Conservation (phyloP, 1,140 invertebrate species). For the Latrodectus geometricus region DNA sequence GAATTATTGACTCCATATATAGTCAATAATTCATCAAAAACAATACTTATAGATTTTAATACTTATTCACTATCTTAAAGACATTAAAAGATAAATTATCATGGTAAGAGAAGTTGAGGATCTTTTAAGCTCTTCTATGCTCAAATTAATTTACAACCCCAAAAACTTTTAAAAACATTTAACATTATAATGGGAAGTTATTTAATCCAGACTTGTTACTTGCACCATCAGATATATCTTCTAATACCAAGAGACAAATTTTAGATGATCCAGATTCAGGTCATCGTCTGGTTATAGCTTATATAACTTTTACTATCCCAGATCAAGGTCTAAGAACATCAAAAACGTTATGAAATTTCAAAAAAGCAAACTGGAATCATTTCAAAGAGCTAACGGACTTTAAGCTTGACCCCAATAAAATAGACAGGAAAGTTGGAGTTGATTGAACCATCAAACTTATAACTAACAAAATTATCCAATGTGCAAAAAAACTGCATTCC, state of each 20-base stretch:
- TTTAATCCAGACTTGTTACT: background rate
- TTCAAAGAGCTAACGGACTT: background rate
- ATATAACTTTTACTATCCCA: background rate
- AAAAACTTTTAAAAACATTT: no score
- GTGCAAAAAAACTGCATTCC: background rate
- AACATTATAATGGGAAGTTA: background rate
- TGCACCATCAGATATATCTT: background rate
- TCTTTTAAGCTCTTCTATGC: no score
- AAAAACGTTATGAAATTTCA: no score
- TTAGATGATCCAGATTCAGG: background rate
- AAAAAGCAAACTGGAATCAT: background rate
- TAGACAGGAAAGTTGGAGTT: background rate
- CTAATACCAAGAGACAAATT: background rate
- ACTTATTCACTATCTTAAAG: no score
- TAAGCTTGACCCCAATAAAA: background rate
- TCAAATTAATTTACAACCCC: no score
- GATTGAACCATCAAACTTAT: background rate
- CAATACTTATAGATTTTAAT: no score
- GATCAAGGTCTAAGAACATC: background rate
- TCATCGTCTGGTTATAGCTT: background rate
- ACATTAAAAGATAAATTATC: no score
- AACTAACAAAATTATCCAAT: background rate
- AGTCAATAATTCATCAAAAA: no score
- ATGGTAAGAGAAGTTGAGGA: no score
- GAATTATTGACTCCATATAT: no score